Percentiles rank a stretch among this genome's conserved stretches.
Evolutionary conservation across 1,140 invertebrate species (phyloP).

Genomic region (Plectrocnemia conspersa): DNA sequence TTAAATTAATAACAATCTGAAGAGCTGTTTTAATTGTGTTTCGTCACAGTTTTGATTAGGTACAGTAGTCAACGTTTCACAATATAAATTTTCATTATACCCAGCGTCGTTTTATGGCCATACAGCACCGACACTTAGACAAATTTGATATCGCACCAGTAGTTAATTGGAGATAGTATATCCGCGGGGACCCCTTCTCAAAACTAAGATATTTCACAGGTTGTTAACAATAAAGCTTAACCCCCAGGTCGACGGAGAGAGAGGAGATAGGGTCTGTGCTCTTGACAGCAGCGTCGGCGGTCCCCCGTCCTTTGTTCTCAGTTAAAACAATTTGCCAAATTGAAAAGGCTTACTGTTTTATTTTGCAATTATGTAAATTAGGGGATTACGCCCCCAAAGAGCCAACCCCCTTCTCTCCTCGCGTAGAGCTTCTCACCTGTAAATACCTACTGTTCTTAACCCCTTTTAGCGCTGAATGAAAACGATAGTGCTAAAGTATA

Average conservation of each 20-base stretch:
- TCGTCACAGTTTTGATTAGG: too few species aligned
- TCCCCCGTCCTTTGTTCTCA: constrained; percentile 30
- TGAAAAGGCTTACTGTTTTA: constrained; percentile 36
- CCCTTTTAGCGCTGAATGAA: background rate
- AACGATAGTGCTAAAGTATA: too few species aligned
- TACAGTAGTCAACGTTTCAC: too few species aligned
- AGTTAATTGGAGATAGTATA: constrained; percentile 29
- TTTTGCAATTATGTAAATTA: constrained; percentile 36
- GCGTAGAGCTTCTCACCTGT: too few species aligned
- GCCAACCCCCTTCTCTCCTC: too few species aligned
- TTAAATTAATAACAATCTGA: too few species aligned
- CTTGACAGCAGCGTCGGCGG: background rate
- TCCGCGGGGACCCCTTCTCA: constrained; percentile 21
- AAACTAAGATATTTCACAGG: constrained; percentile 20
- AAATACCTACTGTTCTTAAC: background rate
- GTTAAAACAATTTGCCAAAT: constrained; percentile 36
- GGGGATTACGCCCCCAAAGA: constrained; percentile 24
- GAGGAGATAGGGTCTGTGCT: too few species aligned
- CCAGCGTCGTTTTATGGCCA: too few species aligned
- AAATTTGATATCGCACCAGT: too few species aligned
- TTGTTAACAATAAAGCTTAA: constrained; percentile 21
- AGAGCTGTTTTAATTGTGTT: too few species aligned
- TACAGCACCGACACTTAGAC: too few species aligned
- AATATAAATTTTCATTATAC: too few species aligned
- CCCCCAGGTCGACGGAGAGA: background rate